Base-by-base conservation (phyloP, 2,888 invertebrate species). In the Pandemis cinnamomeana region DNA sequence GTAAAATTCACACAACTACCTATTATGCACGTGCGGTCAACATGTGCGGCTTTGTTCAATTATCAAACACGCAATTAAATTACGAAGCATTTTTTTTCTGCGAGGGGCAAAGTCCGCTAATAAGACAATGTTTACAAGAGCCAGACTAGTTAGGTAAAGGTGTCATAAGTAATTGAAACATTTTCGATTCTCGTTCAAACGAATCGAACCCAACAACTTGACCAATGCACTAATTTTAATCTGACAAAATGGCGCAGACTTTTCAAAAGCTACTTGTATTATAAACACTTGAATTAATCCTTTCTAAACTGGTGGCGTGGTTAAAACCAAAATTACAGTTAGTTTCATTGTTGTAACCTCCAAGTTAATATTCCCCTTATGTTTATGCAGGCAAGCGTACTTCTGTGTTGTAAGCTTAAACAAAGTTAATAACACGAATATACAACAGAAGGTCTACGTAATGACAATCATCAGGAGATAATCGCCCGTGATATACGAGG, bases 401-500 rank as follows among this genome's bases (percentile, higher is more conserved):
- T 6, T 55, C 55, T 55, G 20, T 15, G 13, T 15, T 4, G 15
- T 55, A 20, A 51, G 51, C 20, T 15, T 63, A 46, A 15, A 15
- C 36, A 36, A 60, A 44, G 44, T 6, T 42, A 64, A 64, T 13
- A 48, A 27, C 51, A 36, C 27, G 15, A 63, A 20, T 27, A 15
- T 20, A 15, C 27, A 66, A 61, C 41, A 41, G 27, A 62, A 69
- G 48, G 55, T 68, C 53, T 63, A 42, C 48, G 42, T 42, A 58
- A 69, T 64, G 58, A 41, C 15, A 20, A 46, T 20, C 55, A 63
- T 55, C 63, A 62, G 55, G 58, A 72, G 44, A 72, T 69, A 27
- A 72, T 58, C 58, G 60, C 58, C 42, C 41, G 36, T 68, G 51
- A 63, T 68, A 48, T 58, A 73, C 48, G 48, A 44, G 48, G 60